Evolutionary conservation across 2,797 vertebrate genomes (phyloP), one percentile per base, ranked within the genome.

Genomic region (Botia kubotai): DNA sequence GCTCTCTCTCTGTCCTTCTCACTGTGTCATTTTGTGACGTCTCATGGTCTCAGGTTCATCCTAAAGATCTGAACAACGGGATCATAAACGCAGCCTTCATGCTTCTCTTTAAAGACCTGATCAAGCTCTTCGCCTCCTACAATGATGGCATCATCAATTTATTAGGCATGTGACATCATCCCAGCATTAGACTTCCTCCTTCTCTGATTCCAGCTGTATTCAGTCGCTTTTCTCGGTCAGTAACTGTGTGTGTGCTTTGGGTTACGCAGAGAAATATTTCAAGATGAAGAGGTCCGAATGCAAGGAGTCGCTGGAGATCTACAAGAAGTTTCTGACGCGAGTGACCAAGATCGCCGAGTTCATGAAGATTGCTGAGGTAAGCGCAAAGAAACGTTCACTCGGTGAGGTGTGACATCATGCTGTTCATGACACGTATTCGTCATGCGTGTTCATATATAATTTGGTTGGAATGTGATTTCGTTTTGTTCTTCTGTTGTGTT

Each of bases 251-350:
- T 67, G 72, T 79, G 6, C 21, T 67, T 74, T 39, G 53, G 39
- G 3, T 68, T 60, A n/a, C 62, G 16, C 11, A 99, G 98, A 99
- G 93, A 99, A 99, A 91, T 99, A 98, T 92, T 99, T 99, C 93
- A 98, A 99, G 93, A 99, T 99, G 98, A 99, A 99, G 93, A 99
- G 98, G 89, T 95, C 95, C 52, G 98, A 99, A 52, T 99, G 98
- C 91, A 99, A 99, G 94, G 98, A 99, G 75, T 97, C 97, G 50
- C 90, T 99, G 91, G 98, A 99, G 94, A 99, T 99, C 92, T 99
- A 99, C 91, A 99, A 99, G 90, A 94, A 96, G 87, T 99, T 99
- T 93, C 92, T 99, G 87, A 99, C 97, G 81, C 94, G 98, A 90
- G 98, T 99, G 94, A 98, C 98, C 17, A 96, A 98, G 87, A 98